phyloP scores from a whole-genome alignment of 2,113 vertebrate genomes.

The Hemibagrus wyckioides region DNA sequence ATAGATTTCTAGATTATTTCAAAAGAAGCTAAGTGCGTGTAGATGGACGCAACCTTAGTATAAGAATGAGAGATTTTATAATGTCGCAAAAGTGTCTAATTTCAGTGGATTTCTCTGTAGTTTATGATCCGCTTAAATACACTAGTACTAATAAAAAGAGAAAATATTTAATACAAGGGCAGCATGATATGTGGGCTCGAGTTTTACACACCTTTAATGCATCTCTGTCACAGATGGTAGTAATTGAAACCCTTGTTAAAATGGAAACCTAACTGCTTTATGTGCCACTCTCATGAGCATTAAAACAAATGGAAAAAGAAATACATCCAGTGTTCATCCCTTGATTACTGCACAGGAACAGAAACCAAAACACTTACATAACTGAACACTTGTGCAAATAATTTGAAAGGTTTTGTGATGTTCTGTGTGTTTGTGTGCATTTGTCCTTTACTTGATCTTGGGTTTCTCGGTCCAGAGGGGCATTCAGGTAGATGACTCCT shows the following conservation, averaged over 20 bases:
- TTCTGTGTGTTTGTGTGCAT: background rate
- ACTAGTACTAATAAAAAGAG: too few species aligned
- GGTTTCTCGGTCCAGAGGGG: constrained; percentile 77
- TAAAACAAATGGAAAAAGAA: background rate
- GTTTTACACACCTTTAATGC: background rate
- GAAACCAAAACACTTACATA: background rate
- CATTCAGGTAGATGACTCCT: constrained; percentile 75
- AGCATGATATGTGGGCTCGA: background rate
- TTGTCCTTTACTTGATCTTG: constrained; percentile 73
- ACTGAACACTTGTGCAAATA: background rate
- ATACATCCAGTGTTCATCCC: background rate
- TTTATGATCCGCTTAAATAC: background rate
- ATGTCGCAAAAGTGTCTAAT: background rate
- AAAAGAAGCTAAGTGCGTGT: background rate
- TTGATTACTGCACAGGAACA: background rate
- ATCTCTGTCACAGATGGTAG: background rate
- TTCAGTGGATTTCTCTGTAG: background rate
- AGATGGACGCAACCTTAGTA: background rate
- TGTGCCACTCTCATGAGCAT: background rate
- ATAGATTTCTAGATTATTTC: background rate
- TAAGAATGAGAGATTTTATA: background rate
- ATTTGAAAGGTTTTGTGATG: background rate
- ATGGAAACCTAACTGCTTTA: background rate
- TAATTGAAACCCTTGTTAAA: background rate
- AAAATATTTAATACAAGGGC: background rate